Evolutionary conservation across 2,113 vertebrate species (phyloP).

Genomic region (Neodon shergylaensis): DNA sequence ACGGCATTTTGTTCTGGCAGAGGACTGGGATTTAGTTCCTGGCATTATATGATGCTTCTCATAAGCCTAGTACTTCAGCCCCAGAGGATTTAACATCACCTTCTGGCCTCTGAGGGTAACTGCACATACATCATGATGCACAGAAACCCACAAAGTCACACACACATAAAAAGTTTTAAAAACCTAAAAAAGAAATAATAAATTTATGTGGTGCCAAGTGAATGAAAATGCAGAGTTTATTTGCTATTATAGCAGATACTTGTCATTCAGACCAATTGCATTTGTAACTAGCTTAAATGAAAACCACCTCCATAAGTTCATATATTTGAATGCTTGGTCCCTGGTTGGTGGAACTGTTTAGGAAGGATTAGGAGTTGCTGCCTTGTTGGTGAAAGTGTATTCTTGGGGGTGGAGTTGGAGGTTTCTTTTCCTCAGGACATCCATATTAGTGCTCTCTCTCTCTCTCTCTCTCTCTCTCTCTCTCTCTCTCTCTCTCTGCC

Average conservation of each 20-base stretch:
- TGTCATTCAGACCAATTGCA: not conserved
- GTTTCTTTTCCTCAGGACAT: not conserved
- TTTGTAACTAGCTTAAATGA: not conserved
- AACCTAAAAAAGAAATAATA: not conserved
- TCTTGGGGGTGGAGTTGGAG: not conserved
- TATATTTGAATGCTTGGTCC: not conserved
- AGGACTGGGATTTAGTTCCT: not conserved
- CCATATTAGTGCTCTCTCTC: rapidly evolving
- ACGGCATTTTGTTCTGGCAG: not conserved
- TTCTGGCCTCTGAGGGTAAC: not conserved
- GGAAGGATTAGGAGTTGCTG: not conserved
- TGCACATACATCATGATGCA: too few species aligned
- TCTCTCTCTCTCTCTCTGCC: not conserved
- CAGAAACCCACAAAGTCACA: too few species aligned
- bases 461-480: too few species aligned
- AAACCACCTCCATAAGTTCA: not conserved
- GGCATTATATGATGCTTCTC: too few species aligned
- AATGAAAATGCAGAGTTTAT: not conserved
- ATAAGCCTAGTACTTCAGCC: not conserved
- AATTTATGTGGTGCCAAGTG: not conserved
- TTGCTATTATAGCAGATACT: not conserved
- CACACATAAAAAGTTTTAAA: not conserved
- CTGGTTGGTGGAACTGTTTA: not conserved
- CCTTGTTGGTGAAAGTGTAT: not conserved
- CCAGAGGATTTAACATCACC: too few species aligned